phyloP scores from a whole-genome alignment of 1,140 invertebrate genomes.

The Nomia melanderi region DNA sequence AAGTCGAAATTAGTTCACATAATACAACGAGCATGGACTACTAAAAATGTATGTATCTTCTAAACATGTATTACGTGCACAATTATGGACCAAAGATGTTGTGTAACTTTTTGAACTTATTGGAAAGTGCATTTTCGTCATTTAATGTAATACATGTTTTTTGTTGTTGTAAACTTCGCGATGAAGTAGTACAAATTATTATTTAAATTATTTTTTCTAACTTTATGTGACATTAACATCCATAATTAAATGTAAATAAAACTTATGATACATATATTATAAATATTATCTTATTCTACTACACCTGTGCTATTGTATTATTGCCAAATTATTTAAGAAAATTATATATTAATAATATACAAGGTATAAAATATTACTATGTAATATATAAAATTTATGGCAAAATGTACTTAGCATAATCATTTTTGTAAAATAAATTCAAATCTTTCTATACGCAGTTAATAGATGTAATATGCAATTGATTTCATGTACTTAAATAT shows the following conservation, averaged over 20 bases:
- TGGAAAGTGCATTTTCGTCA: not conserved
- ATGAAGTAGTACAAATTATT: not conserved
- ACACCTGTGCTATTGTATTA: not conserved
- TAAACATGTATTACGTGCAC: not conserved
- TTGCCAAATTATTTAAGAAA: not conserved
- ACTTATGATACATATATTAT: not conserved
- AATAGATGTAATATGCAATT: not conserved
- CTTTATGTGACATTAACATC: not conserved
- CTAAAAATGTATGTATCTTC: not conserved
- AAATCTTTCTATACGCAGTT: not conserved
- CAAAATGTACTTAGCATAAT: not conserved
- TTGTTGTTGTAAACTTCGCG: not conserved
- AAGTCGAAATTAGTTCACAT: constrained; percentile 53
- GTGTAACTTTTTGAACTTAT: not conserved
- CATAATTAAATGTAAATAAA: not conserved
- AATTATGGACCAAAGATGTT: constrained; percentile 2
- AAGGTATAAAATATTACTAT: not conserved
- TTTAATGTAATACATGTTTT: not conserved
- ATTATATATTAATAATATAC: not conserved
- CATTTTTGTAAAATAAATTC: not conserved
- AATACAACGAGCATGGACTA: constrained; percentile 62
- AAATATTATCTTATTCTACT: not conserved
- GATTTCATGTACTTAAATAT: not conserved
- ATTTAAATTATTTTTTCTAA: not conserved
- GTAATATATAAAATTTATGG: not conserved